Percentiles rank a stretch among this genome's conserved stretches.
Evolutionary conservation across 2,888 invertebrate genomes (phyloP).

Genomic region (Xylophagus ater): DNA sequence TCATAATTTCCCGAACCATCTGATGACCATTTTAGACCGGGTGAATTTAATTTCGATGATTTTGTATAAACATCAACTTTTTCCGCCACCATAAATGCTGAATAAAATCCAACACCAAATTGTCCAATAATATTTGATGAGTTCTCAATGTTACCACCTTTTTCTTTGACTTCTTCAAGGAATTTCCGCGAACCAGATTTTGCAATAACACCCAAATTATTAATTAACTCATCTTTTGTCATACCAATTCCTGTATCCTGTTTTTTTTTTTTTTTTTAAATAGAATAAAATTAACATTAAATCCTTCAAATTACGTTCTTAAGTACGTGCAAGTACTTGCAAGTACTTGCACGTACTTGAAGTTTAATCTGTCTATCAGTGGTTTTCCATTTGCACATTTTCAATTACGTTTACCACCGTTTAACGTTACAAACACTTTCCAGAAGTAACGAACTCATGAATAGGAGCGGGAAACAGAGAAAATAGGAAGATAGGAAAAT

Average conservation of each 20-base stretch:
- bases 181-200: slow-evolving; percentile 92
- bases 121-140: slow-evolving; percentile 82
- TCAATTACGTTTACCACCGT: too few relatives aligned
- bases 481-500: too few relatives aligned
- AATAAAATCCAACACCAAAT: slow-evolving; percentile 98
- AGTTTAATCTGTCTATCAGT: too few relatives aligned
- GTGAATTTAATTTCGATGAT: slow-evolving; percentile 51
- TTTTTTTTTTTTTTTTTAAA: too few relatives aligned
- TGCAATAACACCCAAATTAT: slow-evolving; percentile 91
- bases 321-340: too few relatives aligned
- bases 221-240: slow-evolving; percentile 82
- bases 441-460: too few relatives aligned
- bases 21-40: slow-evolving; percentile 78
- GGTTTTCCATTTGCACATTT: too few relatives aligned
- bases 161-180: slow-evolving; percentile 67
- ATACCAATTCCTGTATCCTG: slow-evolving; percentile 92
- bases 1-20: slow-evolving; percentile 88
- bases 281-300: too few relatives aligned
- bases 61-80: slow-evolving; percentile 85
- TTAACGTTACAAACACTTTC: too few relatives aligned
- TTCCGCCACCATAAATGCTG: slow-evolving; percentile 94
- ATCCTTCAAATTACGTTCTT: too few relatives aligned
- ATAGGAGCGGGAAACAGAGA: too few relatives aligned
- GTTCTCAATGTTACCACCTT: slow-evolving; percentile 48
- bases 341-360: too few relatives aligned